Conservation (phyloP, 2,888 invertebrate species). For the Cerastoderma edule region DNA sequence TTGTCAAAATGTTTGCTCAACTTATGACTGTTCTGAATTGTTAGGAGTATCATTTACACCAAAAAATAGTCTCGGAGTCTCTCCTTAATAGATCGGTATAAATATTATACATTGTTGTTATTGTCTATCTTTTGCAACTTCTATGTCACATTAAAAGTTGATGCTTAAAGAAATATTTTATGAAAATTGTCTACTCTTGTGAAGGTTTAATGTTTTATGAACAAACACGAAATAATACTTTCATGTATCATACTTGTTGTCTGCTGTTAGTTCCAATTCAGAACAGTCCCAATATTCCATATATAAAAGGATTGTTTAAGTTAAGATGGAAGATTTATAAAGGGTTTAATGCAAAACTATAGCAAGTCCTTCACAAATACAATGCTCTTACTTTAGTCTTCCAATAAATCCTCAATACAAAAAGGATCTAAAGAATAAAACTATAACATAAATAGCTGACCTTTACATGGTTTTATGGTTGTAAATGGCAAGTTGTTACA, state of each 20-base stretch:
- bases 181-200: no score
- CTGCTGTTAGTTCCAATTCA: background rate
- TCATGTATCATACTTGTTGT: no score
- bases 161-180: background rate
- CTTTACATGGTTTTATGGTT: constrained; percentile 40
- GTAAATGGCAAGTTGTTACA: constrained; percentile 62
- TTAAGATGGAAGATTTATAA: background rate
- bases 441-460: constrained; percentile 1
- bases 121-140: background rate
- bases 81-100: background rate
- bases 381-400: no score
- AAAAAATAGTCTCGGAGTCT: background rate
- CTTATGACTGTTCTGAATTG: background rate
- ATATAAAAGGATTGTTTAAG: background rate
- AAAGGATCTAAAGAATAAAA: background rate
- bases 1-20: background rate
- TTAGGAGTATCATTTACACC: background rate
- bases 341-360: background rate
- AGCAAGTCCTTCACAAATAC: background rate
- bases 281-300: background rate
- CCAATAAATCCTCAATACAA: no score
- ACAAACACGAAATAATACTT: no score
- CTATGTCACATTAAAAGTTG: background rate
- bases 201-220: no score
- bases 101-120: background rate